These are phyloP conservation scores for Danio albolineatus DNA, from an alignment of 2,797 vertebrate species.

Conservation along the genomic window DNA sequence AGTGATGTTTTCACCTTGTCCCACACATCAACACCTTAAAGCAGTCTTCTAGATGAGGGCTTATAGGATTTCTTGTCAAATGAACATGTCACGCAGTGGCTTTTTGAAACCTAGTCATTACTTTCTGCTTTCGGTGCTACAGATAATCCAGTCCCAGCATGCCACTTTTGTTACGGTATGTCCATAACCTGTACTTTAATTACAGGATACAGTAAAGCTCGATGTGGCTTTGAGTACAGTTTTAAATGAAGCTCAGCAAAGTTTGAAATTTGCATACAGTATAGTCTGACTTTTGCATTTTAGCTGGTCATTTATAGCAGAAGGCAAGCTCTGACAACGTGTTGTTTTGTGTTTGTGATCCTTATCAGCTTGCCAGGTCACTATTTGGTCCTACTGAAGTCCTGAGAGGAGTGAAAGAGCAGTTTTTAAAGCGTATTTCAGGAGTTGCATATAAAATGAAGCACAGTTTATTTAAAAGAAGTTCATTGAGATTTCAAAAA, in stretches of 20 bases:
- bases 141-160: slow-evolving; percentile 43
- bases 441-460: too few species aligned
- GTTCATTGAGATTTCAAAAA: too few species aligned
- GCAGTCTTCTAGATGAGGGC: not conserved
- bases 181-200: slow-evolving; percentile 19
- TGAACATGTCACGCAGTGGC: not conserved
- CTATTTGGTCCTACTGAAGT: too few species aligned
- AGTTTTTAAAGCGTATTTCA: too few species aligned
- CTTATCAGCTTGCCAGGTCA: not conserved
- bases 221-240: too few species aligned
- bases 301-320: not conserved
- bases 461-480: too few species aligned
- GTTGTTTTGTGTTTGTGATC: not conserved
- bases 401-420: too few species aligned
- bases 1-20: not conserved
- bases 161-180: slow-evolving; percentile 2
- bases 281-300: not conserved
- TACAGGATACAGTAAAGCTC: slow-evolving; percentile 23
- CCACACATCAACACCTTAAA: slow-evolving; percentile 1
- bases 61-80: slow-evolving; percentile 8
- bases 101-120: slow-evolving; percentile 30
- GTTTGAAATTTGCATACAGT: not conserved
- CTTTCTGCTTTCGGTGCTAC: not conserved
- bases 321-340: not conserved
- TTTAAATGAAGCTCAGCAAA: not conserved